Conservation (phyloP, 2,797 vertebrate genomes). For the Synaphobranchus kaupii region DNA sequence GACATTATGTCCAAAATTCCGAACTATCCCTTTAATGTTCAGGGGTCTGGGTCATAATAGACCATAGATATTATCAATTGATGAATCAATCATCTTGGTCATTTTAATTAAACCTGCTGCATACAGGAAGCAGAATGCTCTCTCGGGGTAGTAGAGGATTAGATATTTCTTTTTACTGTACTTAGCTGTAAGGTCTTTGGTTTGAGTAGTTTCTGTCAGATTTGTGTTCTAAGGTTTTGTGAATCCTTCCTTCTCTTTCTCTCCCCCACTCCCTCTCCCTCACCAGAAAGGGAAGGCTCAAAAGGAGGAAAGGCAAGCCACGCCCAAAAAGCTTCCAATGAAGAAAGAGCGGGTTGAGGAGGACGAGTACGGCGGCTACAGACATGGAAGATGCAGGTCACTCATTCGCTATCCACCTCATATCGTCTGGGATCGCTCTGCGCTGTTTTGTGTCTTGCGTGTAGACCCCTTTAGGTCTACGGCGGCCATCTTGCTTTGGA, state of each 20-base stretch:
- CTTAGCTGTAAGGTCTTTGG: not conserved
- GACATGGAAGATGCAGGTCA: constrained; percentile 77
- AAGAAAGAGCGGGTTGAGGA: constrained; percentile 57
- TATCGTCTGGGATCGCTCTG: not conserved
- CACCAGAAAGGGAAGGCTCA: constrained; percentile 39
- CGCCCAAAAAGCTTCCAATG: constrained; percentile 53
- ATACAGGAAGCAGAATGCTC: not conserved
- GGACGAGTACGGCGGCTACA: constrained; percentile 74
- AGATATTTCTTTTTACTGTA: not conserved
- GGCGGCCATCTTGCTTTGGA: not conserved
- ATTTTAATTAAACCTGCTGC: not conserved
- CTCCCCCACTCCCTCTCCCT: not conserved
- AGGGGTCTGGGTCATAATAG: not conserved
- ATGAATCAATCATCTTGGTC: not conserved
- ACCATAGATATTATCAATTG: not conserved
- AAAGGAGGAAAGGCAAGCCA: constrained; percentile 55
- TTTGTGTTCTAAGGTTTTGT: not conserved
- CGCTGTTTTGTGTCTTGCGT: not conserved
- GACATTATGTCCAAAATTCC: too few species aligned
- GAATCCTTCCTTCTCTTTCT: not conserved
- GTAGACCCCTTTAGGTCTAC: not conserved
- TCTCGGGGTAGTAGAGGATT: not conserved
- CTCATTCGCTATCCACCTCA: not conserved
- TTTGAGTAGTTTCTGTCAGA: not conserved
- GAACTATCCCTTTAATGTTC: too few species aligned